These are phyloP conservation scores for Drosophila sechellia DNA, from an alignment of 1,140 invertebrate genomes.

Conservation along the genomic window DNA sequence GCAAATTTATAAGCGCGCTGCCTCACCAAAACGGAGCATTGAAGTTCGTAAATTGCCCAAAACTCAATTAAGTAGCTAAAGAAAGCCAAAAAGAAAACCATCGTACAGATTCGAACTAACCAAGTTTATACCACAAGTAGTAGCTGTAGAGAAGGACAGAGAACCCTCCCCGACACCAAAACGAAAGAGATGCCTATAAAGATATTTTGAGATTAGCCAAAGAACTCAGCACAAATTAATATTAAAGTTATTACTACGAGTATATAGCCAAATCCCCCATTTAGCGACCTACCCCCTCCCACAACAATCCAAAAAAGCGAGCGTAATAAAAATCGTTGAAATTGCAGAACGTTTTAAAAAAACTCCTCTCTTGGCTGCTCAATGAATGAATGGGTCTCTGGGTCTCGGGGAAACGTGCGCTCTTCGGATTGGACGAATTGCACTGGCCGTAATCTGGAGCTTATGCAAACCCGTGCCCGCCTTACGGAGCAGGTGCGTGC, in stretches of 20 bases:
- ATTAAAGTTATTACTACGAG: constrained; percentile 34
- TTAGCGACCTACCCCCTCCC: constrained; percentile 20
- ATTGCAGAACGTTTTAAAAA: constrained; percentile 63
- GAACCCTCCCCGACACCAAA: neutral
- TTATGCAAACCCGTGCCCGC: constrained; percentile 32
- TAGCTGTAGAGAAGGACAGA: constrained; percentile 2
- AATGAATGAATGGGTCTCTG: constrained; percentile 25
- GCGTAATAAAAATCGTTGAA: constrained; percentile 68
- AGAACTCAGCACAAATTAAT: constrained; percentile 44
- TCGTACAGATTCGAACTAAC: constrained; percentile 16
- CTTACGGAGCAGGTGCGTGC: constrained; percentile 43
- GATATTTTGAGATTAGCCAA: constrained; percentile 14
- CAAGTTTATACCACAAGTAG: constrained; percentile 30
- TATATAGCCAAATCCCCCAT: constrained; percentile 22
- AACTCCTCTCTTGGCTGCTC: constrained; percentile 5
- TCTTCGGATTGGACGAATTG: neutral
- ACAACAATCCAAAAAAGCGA: neutral
- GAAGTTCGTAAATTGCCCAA: constrained; percentile 13
- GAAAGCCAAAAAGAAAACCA: constrained; percentile 1
- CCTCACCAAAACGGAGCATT: constrained; percentile 10
- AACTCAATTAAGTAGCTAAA: constrained; percentile 10
- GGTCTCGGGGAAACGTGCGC: constrained; percentile 10
- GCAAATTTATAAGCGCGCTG: constrained; percentile 43
- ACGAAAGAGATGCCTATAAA: constrained; percentile 16
- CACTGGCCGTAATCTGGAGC: constrained; percentile 16